phyloP scores from a whole-genome alignment of 2,888 invertebrate genomes.

The Cheilosia impressa region DNA sequence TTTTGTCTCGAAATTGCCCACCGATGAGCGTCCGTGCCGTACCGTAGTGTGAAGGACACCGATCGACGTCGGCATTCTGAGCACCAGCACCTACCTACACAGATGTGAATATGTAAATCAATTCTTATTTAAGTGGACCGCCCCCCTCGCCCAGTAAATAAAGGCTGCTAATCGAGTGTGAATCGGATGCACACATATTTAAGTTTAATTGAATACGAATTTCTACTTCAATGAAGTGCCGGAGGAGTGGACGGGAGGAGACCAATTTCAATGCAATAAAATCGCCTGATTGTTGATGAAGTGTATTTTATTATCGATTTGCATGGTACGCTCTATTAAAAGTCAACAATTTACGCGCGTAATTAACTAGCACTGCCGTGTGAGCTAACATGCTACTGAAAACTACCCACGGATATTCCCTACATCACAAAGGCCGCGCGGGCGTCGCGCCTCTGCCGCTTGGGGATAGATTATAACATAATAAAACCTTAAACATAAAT shows the following conservation, averaged over 20 bases:
- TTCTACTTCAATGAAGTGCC: conserved; percentile 22
- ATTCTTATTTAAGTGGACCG: conserved; percentile 44
- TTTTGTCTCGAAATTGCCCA: conserved; percentile 38
- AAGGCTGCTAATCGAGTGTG: conserved; percentile 59
- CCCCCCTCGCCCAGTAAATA: conserved; percentile 25
- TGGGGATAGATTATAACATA: conserved; percentile 46
- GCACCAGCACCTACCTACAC: neutral
- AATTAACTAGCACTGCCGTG: conserved; percentile 43
- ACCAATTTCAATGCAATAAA: conserved; percentile 53
- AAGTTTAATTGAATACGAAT: conserved; percentile 60
- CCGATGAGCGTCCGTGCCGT: neutral
- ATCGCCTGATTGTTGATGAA: conserved; percentile 46
- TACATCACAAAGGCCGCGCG: neutral
- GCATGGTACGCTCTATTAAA: conserved; percentile 46
- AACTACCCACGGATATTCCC: conserved; percentile 5
- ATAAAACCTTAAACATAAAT: conserved; percentile 35
- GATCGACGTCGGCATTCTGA: neutral
- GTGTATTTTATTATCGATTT: conserved; percentile 60
- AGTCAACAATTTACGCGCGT: conserved; percentile 54
- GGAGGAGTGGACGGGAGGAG: neutral
- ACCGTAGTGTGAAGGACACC: neutral
- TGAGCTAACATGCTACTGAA: conserved; percentile 28
- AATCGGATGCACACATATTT: conserved; percentile 53
- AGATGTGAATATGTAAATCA: conserved; percentile 63
- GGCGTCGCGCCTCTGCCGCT: neutral